Conservation (phyloP, 1,140 invertebrate species). For the Drosophila kurseongensis region DNA sequence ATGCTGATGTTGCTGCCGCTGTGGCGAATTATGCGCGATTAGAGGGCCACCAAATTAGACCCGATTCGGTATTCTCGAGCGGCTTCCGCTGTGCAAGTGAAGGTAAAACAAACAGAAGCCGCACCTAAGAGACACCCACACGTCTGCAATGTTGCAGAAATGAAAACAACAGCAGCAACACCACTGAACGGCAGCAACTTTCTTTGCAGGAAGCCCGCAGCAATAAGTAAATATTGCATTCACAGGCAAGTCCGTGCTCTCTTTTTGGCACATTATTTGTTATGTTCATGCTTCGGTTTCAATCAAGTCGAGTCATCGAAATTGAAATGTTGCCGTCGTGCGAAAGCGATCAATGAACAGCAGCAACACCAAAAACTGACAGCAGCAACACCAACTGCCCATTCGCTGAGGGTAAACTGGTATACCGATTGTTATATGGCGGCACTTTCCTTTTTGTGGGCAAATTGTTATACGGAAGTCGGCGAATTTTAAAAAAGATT, state of each 20-base stretch:
- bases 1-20: not conserved
- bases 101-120: conserved; percentile 31
- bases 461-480: conserved; percentile 23
- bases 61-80: conserved; percentile 3
- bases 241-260: conserved; percentile 2
- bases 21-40: conserved; percentile 13
- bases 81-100: conserved; percentile 29
- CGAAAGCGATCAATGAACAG: conserved; percentile 9
- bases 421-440: conserved; percentile 1
- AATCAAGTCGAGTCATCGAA: conserved; percentile 41
- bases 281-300: conserved; percentile 34
- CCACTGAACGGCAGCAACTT: conserved; percentile 27
- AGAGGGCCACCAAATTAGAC: conserved; percentile 25
- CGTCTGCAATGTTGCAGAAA: conserved; percentile 1
- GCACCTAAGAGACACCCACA: conserved; percentile 1
- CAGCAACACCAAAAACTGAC: not conserved
- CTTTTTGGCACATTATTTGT: conserved; percentile 36
- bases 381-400: conserved; percentile 13
- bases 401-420: conserved; percentile 18
- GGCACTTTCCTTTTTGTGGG: conserved; percentile 35
- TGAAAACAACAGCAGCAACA: conserved; percentile 9
- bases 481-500: not conserved
- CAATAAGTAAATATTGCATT: conserved; percentile 35
- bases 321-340: conserved; percentile 36
- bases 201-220: conserved; percentile 46